Evolutionary conservation across 2,888 invertebrate genomes (phyloP), one percentile per base, ranked within the genome.

Genomic region (Lacanobia wlatinum): DNA sequence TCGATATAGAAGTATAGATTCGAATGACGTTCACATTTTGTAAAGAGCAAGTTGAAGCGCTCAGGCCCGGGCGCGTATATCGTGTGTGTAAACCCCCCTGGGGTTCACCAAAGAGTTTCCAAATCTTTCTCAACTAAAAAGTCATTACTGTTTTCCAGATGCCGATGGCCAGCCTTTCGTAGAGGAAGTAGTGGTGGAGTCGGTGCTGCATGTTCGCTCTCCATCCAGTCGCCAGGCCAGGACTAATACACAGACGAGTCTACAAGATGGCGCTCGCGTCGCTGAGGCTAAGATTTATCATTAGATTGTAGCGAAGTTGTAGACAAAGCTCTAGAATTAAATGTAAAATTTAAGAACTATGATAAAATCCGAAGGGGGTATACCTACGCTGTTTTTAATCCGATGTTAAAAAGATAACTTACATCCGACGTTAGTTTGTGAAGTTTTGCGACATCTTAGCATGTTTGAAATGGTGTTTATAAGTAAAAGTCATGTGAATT

Each of bases 181-280:
- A 9, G 96, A 96, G 58, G 96, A 96, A 76, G 94, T 96, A 82
- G 92, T 95, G 68, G 96, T 96, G 72, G 96, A 95, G 78, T 94
- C 96, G 0, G 89, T 94, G 1, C 90, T 96, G 34, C 94, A 94
- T 38, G 92, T 96, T 69, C 89, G 90, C 76, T 90, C 89, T 10
- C 95, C 95, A 0, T 87, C 91, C 0, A 81, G 83, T 16, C 88
- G 96, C 0, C 95, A 93, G 76, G 93, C 92, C 2, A 90, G 95
- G 28, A 93, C 93, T 68, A 91, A 93, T 83, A 86, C 93, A 0
- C 89, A 87, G 50, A 91, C 91, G 2, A 93, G 91, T 80, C 88
- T 94, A 23, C 87, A 91, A 78, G 93, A 94, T 76, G 96, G 96
- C 58, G 88, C 93, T 18, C 90, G 91, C 38, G 91, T 96, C 67